These are phyloP conservation scores for Cheilosia vulpina DNA, from an alignment of 2,888 invertebrate genomes.

Conservation along the genomic window DNA sequence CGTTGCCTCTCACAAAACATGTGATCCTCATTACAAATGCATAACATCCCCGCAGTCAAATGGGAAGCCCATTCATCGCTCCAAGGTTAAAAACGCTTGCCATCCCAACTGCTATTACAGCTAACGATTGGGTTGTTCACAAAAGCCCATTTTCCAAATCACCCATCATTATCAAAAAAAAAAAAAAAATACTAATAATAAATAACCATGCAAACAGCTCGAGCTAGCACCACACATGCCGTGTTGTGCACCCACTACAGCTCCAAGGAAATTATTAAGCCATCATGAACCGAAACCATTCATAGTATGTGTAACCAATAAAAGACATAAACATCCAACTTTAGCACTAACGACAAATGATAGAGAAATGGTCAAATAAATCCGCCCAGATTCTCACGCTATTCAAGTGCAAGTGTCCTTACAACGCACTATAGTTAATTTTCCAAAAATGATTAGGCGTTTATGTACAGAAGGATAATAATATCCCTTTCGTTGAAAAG, in stretches of 20 bases:
- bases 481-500: slow-evolving; percentile 37
- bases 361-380: neutral
- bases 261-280: neutral
- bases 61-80: neutral
- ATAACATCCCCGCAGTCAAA: slow-evolving; percentile 24
- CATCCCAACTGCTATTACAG: neutral
- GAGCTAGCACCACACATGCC: slow-evolving; percentile 20
- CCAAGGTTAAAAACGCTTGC: slow-evolving; percentile 55
- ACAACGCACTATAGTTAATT: neutral
- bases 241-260: slow-evolving; percentile 25
- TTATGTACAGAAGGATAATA: slow-evolving; percentile 5
- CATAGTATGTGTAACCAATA: slow-evolving; percentile 15
- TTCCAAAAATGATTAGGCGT: too few relatives aligned
- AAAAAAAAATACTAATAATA: neutral
- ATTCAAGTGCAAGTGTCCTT: slow-evolving; percentile 28
- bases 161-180: slow-evolving; percentile 43
- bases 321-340: slow-evolving; percentile 17
- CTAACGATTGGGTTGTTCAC: slow-evolving; percentile 24
- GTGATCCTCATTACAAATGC: slow-evolving; percentile 2
- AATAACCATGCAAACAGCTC: slow-evolving; percentile 24
- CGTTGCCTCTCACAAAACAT: neutral
- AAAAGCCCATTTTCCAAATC: slow-evolving; percentile 42
- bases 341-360: neutral
- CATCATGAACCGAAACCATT: neutral
- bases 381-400: neutral